Base-by-base conservation (phyloP, 2,113 vertebrate genomes). In the Cyanoramphus novaezelandiae region DNA sequence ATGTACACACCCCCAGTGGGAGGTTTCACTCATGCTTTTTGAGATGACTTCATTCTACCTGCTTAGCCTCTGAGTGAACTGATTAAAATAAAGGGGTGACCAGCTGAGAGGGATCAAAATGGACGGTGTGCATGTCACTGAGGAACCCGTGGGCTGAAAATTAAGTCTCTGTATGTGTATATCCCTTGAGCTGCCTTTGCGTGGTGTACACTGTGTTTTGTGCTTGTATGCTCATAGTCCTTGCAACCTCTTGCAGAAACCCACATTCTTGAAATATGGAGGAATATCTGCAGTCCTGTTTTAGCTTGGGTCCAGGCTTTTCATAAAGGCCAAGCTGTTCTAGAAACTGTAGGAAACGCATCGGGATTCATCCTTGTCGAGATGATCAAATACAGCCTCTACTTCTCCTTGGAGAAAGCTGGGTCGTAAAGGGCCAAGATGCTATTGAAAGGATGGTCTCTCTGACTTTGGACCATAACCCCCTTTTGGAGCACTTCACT, bases 1-100 rank as follows among this genome's bases (percentile, higher is more conserved):
- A 2, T 11, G 39, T 72, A 37, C 88, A 97, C 95, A 85, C 96
- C 95, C 88, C 39, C 7, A 2, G 29, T n/a, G 41, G 90, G 74
- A 86, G 94, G 95, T 79, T 96, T 97, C 94, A 92, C 18, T 57
- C 16, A 4, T 44, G 83, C 90, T 97, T 71, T 67, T 43, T 28
- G 60, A 91, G 76, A 83, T 47, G 28, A 46, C 59, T 88, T 92
- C 91, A 87, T 93, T 52, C 86, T 82, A 52, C 92, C 85, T 92
- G 76, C 79, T 64, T 74, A 27, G 71, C 44, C 87, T 59, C 10
- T 41, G n/a, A 17, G 47, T 62, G 29, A 88, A 68, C 37, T 53
- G 47, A 17, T 35, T 76, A 39, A 89, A 71, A 59, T 39, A 35
- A 85, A 87, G 68, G 43, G 47, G 24, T 64, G 79, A 77, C 12